Conservation (phyloP, 2,888 invertebrate genomes). For the Drosophila histrio region DNA sequence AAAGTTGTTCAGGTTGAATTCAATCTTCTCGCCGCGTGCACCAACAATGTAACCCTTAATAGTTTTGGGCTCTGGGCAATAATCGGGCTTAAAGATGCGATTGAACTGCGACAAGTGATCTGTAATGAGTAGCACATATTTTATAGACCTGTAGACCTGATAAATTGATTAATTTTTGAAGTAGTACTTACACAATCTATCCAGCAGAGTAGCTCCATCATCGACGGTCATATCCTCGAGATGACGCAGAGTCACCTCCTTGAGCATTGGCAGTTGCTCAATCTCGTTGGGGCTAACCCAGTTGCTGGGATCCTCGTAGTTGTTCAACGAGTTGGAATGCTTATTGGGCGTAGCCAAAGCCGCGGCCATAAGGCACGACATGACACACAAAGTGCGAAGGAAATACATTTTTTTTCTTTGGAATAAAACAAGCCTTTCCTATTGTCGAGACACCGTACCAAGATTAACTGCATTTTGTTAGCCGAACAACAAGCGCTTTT, state of each 20-base stretch:
- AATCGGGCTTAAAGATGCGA: constrained; percentile 66
- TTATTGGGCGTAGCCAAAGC: constrained; percentile 44
- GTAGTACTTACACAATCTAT: constrained; percentile 76
- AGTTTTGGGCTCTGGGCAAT: constrained; percentile 70
- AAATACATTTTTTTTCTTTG: constrained; percentile 75
- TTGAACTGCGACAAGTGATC: constrained; percentile 79
- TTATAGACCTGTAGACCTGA: neutral
- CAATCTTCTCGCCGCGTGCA: constrained; percentile 64
- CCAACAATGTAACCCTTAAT: constrained; percentile 68
- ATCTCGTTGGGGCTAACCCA: constrained; percentile 74
- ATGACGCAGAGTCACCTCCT: constrained; percentile 66
- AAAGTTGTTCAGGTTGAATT: constrained; percentile 68
- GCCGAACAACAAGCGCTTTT: constrained; percentile 30
- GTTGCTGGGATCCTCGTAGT: constrained; percentile 67
- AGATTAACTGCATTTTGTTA: constrained; percentile 60
- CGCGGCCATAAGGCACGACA: constrained; percentile 65
- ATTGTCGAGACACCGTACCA: constrained; percentile 46
- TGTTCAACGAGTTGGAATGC: constrained; percentile 47
- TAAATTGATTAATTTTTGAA: neutral
- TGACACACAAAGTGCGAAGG: constrained; percentile 61
- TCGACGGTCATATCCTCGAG: constrained; percentile 75
- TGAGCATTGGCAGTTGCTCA: constrained; percentile 65
- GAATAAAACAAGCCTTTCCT: constrained; percentile 17
- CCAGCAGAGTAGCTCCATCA: constrained; percentile 71
- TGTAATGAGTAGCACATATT: constrained; percentile 8